Base-by-base conservation (phyloP, 2,113 vertebrate species). In the Thomomys bottae region DNA sequence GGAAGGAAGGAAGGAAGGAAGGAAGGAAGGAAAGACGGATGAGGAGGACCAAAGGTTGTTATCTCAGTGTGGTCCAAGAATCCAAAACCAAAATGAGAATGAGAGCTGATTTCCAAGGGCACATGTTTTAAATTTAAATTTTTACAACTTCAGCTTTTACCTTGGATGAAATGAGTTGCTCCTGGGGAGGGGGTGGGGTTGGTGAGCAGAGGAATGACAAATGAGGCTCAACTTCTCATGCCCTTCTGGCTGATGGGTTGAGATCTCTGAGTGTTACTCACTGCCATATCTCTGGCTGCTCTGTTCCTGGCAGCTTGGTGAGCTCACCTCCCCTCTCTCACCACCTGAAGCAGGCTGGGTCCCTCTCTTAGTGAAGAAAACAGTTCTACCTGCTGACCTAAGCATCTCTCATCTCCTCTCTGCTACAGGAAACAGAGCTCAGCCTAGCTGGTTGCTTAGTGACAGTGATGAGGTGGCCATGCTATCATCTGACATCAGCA, bases 71-170 rank as follows among this genome's bases (percentile, higher is more conserved):
- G 82, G 67, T 64, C 45, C 3, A 66, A 84, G 36, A 73, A 61
- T 24, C 26, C 49, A 61, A 79, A 18, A n/a, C 66, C 49, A 75
- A n/a, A 42, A 38, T 38, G 49, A 76, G 32, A 20, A 21, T 26
- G 71, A 49, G 30, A 67, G 67, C 12, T 0, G 1, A 61, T 89
- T 70, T 89, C 68, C 64, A 91, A 84, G 38, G 63, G 20, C 42
- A 84, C 14, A 32, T 49, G 34, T 88, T 77, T 80, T 15, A 91
- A 45, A 63, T 85, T 72, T 42, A 83, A 36, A 71, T 54, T 79
- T 88, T 95, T 72, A 71, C 26, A 1, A 72, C 23, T 45, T 26
- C n/a, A 23, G 79, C 40, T 88, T 93, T 76, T 61, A 57, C 5
- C 49, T 36, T 49, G 30, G 28, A 36, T 49, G 42, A 93, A 80